Conservation (phyloP, 2,888 invertebrate genomes). For the Gymnocheta viridis region DNA sequence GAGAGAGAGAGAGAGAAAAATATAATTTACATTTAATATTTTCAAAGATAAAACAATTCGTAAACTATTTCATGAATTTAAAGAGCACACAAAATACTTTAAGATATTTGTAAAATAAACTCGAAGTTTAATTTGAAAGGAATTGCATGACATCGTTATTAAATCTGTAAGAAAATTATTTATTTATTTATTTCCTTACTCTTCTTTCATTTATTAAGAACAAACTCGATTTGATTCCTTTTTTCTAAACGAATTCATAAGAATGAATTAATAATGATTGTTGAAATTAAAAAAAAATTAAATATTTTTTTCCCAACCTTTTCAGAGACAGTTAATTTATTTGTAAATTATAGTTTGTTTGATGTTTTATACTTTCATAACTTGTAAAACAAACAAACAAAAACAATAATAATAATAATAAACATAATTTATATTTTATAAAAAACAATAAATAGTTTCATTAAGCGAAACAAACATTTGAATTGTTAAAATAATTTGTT, state of each 20-base stretch:
- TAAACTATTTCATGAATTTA: not conserved
- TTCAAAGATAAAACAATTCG: not conserved
- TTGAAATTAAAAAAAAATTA: not conserved
- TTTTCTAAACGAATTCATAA: not conserved
- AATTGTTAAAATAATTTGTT: constrained; percentile 20
- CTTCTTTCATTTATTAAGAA: not conserved
- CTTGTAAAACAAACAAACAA: not conserved
- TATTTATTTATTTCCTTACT: not conserved
- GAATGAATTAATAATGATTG: not conserved
- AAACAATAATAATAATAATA: too few relatives aligned
- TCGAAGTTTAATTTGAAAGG: not conserved
- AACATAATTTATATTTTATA: not conserved
- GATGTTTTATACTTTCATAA: not conserved
- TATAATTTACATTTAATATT: not conserved
- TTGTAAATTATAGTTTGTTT: not conserved
- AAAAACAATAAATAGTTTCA: not conserved
- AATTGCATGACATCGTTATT: not conserved
- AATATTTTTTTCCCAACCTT: not conserved
- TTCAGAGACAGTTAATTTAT: not conserved
- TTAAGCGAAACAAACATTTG: constrained; percentile 13
- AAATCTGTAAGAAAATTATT: not conserved
- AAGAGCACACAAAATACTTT: not conserved
- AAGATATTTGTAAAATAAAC: not conserved
- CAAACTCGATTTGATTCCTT: not conserved
- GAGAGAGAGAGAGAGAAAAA: not conserved